These are phyloP conservation scores for Cotesia vestalis DNA, from an alignment of 1,140 invertebrate species.

Conservation along the genomic window DNA sequence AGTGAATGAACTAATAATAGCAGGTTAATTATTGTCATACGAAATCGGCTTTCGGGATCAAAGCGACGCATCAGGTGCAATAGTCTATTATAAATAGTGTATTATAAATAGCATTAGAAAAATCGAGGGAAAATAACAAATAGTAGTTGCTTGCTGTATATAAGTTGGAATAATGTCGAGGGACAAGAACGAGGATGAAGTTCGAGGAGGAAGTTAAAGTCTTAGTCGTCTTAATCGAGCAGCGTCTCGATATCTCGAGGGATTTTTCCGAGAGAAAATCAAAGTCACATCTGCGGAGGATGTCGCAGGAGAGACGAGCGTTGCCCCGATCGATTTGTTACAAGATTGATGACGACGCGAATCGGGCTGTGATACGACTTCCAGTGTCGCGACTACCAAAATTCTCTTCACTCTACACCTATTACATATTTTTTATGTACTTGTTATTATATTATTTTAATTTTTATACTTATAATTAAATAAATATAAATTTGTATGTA, in stretches of 20 bases:
- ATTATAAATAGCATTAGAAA: background rate
- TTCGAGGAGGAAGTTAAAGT: slow-evolving; percentile 38
- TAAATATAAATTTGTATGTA: no score
- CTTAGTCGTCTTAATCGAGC: slow-evolving; percentile 53
- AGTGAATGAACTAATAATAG: background rate
- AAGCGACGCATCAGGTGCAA: slow-evolving; percentile 20
- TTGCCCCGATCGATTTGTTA: slow-evolving; percentile 47
- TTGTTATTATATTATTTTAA: background rate
- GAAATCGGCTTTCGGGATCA: background rate
- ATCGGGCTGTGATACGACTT: slow-evolving; percentile 33
- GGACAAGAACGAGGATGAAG: background rate
- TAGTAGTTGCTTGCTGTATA: slow-evolving; percentile 1
- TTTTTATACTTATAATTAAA: background rate
- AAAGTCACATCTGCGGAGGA: slow-evolving; percentile 62
- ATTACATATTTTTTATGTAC: no score
- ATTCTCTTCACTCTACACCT: background rate
- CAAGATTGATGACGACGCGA: slow-evolving; percentile 50
- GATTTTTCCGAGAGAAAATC: slow-evolving; percentile 56
- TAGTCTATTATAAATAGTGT: background rate
- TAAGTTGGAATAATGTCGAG: background rate
- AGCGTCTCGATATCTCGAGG: slow-evolving; percentile 47
- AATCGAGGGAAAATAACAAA: slow-evolving; percentile 11
- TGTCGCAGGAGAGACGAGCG: slow-evolving; percentile 35
- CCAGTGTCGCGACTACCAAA: slow-evolving; percentile 19
- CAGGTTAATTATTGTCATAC: slow-evolving; percentile 16